phyloP scores from a whole-genome alignment of 2,797 vertebrate species.

The Liasis olivaceus region DNA sequence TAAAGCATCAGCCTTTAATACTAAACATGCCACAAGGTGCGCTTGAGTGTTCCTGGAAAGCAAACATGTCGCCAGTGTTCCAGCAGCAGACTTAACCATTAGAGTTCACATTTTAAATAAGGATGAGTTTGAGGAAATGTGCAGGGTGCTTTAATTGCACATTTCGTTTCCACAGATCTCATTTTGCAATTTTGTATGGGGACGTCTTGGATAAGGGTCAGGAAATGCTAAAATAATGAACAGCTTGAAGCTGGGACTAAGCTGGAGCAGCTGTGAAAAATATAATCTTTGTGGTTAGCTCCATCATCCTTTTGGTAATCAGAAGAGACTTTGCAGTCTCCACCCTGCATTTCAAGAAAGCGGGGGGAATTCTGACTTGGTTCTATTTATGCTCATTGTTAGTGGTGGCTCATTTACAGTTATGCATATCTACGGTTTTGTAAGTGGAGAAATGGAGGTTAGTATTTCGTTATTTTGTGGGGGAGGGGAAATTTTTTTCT shows the following conservation, averaged over 20 bases:
- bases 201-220: background rate
- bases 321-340: background rate
- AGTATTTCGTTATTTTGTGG: background rate
- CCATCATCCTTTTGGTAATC: background rate
- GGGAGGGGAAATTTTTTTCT: background rate
- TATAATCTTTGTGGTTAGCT: background rate
- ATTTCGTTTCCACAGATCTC: background rate
- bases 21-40: conserved; percentile 32
- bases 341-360: background rate
- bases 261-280: background rate
- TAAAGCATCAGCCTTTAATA: conserved; percentile 44
- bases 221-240: background rate
- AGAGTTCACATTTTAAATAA: conserved; percentile 4
- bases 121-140: accelerated
- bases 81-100: background rate
- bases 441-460: background rate
- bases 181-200: background rate
- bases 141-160: accelerated
- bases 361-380: too few species aligned
- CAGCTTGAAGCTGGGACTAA: background rate
- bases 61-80: background rate
- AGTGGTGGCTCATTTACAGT: background rate
- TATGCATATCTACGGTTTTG: background rate
- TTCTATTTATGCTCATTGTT: background rate
- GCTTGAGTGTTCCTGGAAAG: conserved; percentile 48